Evolutionary conservation across 2,888 invertebrate species (phyloP).

Genomic region (Tuberolachnus salignus): DNA sequence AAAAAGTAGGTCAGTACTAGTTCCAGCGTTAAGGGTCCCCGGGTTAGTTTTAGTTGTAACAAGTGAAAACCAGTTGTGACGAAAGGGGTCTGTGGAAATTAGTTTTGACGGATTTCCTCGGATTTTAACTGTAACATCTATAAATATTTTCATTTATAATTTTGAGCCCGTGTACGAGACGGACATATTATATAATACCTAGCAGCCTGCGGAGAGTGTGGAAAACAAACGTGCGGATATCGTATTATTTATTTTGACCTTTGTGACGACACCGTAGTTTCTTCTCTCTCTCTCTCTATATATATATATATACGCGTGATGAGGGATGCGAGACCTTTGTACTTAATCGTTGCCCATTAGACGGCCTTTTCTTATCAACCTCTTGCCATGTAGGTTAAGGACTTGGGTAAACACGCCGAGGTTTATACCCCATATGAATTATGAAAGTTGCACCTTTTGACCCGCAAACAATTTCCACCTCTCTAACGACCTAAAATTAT

Average conservation of each 20-base stretch:
- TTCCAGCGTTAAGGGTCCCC: no score
- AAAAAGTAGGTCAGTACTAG: no score
- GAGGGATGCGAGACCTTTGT: conserved; percentile 49
- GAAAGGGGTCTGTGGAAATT: no score
- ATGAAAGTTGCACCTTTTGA: conserved; percentile 47
- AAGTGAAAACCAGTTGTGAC: no score
- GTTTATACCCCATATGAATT: conserved; percentile 30
- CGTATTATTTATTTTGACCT: conserved; percentile 54
- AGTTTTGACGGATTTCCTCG: no score
- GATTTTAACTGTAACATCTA: no score
- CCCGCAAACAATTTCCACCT: conserved; percentile 50
- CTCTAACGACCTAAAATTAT: conserved; percentile 39
- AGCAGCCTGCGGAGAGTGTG: neutral
- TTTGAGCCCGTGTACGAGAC: conserved; percentile 1
- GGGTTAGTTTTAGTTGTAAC: no score
- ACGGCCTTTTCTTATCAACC: conserved; percentile 50
- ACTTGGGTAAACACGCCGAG: conserved; percentile 38
- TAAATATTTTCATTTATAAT: conserved; percentile 24
- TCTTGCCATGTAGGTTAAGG: conserved; percentile 49
- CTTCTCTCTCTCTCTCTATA: neutral
- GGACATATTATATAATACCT: conserved; percentile 19
- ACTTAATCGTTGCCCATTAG: conserved; percentile 50
- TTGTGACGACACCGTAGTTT: conserved; percentile 36
- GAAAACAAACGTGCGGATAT: conserved; percentile 53
- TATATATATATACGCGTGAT: conserved; percentile 9